These are phyloP conservation scores for Meloidogyne floridensis DNA, from an alignment of 1,140 invertebrate genomes.

Conservation along the genomic window DNA sequence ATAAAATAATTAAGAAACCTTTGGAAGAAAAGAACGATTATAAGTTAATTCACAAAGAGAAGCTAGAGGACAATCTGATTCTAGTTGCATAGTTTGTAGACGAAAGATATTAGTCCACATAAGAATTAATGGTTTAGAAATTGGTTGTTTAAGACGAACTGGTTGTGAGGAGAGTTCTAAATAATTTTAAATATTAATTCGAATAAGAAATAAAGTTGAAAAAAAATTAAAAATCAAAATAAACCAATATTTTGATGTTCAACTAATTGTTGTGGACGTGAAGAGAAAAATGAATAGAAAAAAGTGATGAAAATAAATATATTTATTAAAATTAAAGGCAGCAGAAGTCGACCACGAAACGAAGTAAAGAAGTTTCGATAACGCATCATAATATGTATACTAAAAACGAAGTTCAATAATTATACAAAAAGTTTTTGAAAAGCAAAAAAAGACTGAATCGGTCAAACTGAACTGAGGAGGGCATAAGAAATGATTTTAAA, in stretches of 20 bases:
- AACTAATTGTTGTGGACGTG: not conserved
- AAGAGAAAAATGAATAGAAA: slow-evolving; percentile 1
- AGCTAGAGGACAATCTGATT: slow-evolving; percentile 21
- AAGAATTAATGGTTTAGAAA: slow-evolving; percentile 16
- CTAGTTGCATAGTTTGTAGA: not conserved
- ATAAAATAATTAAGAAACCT: not conserved
- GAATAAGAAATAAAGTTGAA: not conserved
- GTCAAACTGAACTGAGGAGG: too few relatives aligned
- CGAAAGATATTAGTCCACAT: slow-evolving; percentile 23
- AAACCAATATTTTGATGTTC: not conserved
- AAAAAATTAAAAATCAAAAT: not conserved
- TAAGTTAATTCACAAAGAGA: slow-evolving; percentile 30
- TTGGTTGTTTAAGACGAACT: not conserved
- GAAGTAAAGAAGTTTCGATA: not conserved
- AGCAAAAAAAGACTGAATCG: too few relatives aligned
- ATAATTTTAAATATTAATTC: not conserved
- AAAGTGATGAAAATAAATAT: not conserved
- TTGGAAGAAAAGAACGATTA: not conserved
- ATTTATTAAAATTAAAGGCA: not conserved
- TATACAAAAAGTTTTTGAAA: too few relatives aligned
- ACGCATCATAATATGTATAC: not conserved
- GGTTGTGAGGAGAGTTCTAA: not conserved
- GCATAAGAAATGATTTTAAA: too few relatives aligned
- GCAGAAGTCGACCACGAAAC: not conserved
- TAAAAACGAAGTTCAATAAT: not conserved